Conservation (phyloP, 2,113 vertebrate species). For the Psilopogon haemacephalus region DNA sequence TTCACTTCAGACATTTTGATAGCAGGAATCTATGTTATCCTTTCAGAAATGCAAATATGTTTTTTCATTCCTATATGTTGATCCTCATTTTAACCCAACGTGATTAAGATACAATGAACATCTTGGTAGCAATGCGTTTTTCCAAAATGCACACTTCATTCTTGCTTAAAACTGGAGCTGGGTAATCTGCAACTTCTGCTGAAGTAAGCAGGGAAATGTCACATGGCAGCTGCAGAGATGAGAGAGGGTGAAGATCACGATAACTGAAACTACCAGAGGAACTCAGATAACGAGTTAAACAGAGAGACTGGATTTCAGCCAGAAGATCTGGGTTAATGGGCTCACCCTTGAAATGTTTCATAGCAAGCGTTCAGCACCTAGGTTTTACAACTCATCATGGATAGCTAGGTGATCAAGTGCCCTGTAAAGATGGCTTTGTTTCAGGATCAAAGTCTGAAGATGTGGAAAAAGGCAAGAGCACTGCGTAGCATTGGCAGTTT, state of each 20-base stretch:
- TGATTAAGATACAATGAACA: background rate
- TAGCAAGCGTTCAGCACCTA: background rate
- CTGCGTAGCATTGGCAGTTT: fast-evolving
- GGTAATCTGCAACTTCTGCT: background rate
- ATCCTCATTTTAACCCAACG: background rate
- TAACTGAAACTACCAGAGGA: background rate
- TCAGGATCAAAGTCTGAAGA: background rate
- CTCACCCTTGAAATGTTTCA: background rate
- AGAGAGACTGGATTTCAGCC: background rate
- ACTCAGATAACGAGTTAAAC: background rate
- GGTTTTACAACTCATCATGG: background rate
- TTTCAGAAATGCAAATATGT: background rate
- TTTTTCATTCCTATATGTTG: background rate
- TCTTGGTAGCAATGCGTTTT: background rate
- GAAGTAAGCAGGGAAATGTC: background rate
- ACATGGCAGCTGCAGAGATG: background rate
- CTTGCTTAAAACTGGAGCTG: background rate
- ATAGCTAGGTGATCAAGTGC: background rate
- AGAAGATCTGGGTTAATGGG: background rate
- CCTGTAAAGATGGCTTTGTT: background rate
- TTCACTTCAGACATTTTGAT: background rate
- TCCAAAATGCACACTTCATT: background rate
- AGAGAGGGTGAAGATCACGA: background rate
- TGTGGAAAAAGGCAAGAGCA: background rate
- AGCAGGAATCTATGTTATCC: background rate